phyloP scores from a whole-genome alignment of 37 sponge, comb jelly and placozoan genomes.

The Oopsacas minuta region DNA sequence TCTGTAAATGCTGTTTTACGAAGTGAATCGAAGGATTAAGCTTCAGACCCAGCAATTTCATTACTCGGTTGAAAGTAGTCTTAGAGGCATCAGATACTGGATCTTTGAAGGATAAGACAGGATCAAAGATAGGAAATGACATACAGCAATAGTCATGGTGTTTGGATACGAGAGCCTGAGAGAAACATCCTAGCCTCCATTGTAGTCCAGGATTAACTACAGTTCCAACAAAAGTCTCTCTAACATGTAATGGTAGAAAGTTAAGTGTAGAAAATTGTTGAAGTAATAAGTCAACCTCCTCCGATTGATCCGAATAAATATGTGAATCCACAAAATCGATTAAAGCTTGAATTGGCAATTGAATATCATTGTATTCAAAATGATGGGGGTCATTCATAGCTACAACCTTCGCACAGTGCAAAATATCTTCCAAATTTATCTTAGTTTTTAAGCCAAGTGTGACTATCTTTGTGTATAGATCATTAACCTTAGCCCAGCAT shows the following conservation, averaged over 20 bases:
- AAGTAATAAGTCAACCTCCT: background rate
- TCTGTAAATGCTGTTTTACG: background rate
- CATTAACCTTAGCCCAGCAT: background rate
- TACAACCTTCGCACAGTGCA: background rate
- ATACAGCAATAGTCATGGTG: constrained; percentile 16
- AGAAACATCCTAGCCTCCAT: background rate
- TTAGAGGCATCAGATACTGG: background rate
- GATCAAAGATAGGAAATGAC: background rate
- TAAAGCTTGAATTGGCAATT: background rate
- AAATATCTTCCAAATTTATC: background rate
- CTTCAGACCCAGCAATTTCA: background rate
- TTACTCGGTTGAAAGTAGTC: background rate
- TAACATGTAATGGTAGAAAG: background rate
- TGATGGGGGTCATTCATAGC: background rate
- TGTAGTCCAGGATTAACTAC: background rate
- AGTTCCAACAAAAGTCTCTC: background rate
- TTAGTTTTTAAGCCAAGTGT: background rate
- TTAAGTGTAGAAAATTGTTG: background rate
- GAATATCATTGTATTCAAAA: background rate
- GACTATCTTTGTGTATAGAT: background rate
- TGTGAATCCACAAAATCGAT: background rate
- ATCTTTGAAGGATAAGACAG: background rate
- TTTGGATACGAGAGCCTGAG: background rate
- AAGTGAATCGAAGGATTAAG: background rate
- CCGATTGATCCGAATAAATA: background rate